These are phyloP conservation scores for Erebia epiphron DNA, from an alignment of 2,888 invertebrate genomes.

Conservation along the genomic window DNA sequence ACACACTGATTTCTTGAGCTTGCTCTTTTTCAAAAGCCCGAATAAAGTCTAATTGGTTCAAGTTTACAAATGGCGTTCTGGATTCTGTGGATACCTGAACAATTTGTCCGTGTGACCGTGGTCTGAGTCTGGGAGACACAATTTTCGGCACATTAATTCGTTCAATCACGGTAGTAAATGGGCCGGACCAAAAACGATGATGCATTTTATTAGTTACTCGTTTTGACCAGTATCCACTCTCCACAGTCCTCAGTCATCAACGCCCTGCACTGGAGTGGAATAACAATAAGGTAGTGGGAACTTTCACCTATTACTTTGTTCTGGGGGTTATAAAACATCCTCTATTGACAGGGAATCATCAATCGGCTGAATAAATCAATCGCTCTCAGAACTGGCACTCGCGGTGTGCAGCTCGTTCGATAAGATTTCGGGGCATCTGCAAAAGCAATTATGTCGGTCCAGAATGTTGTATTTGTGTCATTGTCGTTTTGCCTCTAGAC, in stretches of 20 bases:
- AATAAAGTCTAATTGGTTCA: slow-evolving; percentile 35
- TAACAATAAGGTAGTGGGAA: slow-evolving; percentile 38
- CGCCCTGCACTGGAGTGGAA: slow-evolving; percentile 31
- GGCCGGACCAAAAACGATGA: slow-evolving; percentile 10
- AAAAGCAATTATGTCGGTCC: slow-evolving; percentile 75
- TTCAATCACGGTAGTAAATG: slow-evolving; percentile 35
- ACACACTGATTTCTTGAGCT: slow-evolving; percentile 23
- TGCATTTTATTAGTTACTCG: slow-evolving; percentile 33
- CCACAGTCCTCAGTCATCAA: slow-evolving; percentile 29
- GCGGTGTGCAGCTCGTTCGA: slow-evolving; percentile 62
- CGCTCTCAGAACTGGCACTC: slow-evolving; percentile 69
- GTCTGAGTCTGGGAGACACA: slow-evolving; percentile 27
- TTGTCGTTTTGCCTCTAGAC: slow-evolving; percentile 62
- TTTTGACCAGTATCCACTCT: slow-evolving; percentile 22
- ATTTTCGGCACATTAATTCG: slow-evolving; percentile 36
- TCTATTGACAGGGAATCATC: slow-evolving; percentile 42
- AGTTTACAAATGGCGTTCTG: slow-evolving; percentile 36
- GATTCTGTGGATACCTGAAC: slow-evolving; percentile 34
- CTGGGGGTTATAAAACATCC: slow-evolving; percentile 38
- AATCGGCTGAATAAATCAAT: slow-evolving; percentile 49
- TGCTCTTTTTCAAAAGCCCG: slow-evolving; percentile 31
- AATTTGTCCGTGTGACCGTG: slow-evolving; percentile 34
- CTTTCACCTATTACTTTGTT: slow-evolving; percentile 41
- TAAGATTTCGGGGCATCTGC: slow-evolving; percentile 66
- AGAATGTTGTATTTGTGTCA: slow-evolving; percentile 69